Base-by-base conservation (phyloP, 37 sponge, comb jelly and placozoan genomes). In the Spongilla lacustris region DNA sequence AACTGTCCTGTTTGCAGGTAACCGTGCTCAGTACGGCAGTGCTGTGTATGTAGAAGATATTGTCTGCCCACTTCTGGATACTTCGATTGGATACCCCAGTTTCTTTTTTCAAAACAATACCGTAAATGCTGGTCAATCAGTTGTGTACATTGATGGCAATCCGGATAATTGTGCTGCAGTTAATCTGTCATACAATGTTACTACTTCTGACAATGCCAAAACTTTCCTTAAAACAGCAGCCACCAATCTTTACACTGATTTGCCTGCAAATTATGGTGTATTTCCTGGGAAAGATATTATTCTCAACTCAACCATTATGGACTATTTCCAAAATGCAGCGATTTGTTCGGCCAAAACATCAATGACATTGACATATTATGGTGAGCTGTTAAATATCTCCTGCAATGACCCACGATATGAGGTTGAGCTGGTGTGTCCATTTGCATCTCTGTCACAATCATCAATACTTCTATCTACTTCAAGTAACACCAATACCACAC, bases 1-100 rank as follows among this genome's bases (percentile, higher is more conserved):
- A 6, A 38, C 14, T 28, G 28, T 48, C 19, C 13, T 23, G 30
- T 38, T 27, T 79, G 66, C 14, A 1, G 36, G 58, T 2, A 58
- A 79, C 17, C 9, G 2, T 10, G 77, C 77, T 17, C 29, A 79
- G 32, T 79, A 58, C 31, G 80, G 80, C 13, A 67, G 80, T 27
- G 50, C 66, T 50, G 66, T 79, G 50, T 79, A 79, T 32, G 24
- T 79, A 24, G 31, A 79, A 12, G 27, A 26, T 50, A 50, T 49
- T 6, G 24, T 5, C 22, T 38, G 27, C 8, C 26, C 38, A 35
- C 38, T 38, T 12, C 30, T 34, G 12, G 11, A 73, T 22, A 34
- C 25, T 17, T 73, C 32, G 14, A 73, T 17, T 17, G 58, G 58
- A 19, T 17, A 58, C 19, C 14, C 19, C 19, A 10, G 1, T 58